Percentiles rank a stretch among this genome's conserved stretches.
Conservation (phyloP, 2,797 vertebrate genomes). For the Aselliscus stoliczkanus region DNA sequence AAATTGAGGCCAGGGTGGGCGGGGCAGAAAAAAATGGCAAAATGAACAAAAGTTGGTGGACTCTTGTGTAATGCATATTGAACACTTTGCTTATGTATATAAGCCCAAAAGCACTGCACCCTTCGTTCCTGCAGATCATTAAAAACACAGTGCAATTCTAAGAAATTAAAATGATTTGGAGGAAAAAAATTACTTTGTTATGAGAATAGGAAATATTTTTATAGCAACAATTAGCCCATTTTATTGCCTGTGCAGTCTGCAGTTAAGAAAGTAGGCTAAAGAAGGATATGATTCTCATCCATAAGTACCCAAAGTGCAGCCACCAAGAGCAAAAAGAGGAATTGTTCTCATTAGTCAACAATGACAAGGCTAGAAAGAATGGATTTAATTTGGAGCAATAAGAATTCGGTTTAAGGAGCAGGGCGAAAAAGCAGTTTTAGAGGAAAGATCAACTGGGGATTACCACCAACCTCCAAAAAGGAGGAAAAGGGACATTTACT, state of each 20-base stretch:
- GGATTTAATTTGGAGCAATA: conserved; percentile 70
- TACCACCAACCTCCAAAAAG: not conserved
- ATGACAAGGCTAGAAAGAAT: conserved; percentile 69
- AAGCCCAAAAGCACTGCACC: not conserved
- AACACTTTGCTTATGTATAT: not conserved
- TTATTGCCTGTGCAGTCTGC: conserved; percentile 68
- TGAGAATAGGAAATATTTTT: conserved; percentile 71
- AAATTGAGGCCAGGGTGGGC: not conserved
- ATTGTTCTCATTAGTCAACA: conserved; percentile 74
- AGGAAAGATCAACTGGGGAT: conserved; percentile 42
- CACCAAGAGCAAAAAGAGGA: conserved; percentile 60
- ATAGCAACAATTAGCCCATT: conserved; percentile 76
- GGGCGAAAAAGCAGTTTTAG: conserved; percentile 42
- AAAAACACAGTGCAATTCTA: conserved; percentile 17
- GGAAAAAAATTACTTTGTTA: conserved; percentile 51
- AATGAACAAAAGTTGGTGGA: no score
- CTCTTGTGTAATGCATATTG: fast-evolving
- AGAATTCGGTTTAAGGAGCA: conserved; percentile 50
- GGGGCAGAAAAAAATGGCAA: fast-evolving
- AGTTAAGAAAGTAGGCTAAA: conserved; percentile 66
- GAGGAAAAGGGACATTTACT: not conserved
- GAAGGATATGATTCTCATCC: conserved; percentile 61
- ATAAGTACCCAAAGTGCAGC: conserved; percentile 57
- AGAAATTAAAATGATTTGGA: conserved; percentile 71
- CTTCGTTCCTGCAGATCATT: not conserved